These are phyloP conservation scores for Indicator maculatus DNA, from an alignment of 2,113 vertebrate genomes.

Conservation along the genomic window DNA sequence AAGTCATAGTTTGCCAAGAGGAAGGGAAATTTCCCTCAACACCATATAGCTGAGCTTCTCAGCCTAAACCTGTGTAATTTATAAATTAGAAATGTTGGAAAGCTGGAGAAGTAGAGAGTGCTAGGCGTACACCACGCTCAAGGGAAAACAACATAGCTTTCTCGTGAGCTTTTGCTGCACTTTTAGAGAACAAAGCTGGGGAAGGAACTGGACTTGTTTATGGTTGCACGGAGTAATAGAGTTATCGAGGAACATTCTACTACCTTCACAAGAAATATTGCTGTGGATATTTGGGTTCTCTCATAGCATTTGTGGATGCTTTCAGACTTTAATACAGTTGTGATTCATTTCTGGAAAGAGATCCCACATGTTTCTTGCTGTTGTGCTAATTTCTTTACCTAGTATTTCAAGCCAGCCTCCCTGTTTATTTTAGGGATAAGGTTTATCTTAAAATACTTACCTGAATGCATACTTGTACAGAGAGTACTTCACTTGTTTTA, in stretches of 20 bases:
- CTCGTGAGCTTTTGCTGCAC: not conserved
- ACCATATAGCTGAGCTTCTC: not conserved
- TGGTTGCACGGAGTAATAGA: not conserved
- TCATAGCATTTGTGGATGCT: not conserved
- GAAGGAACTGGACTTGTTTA: not conserved
- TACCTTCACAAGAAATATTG: not conserved
- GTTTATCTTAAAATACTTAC: not conserved
- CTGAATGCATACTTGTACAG: not conserved
- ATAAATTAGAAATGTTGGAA: slow-evolving; percentile 18
- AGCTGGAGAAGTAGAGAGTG: not conserved
- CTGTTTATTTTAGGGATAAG: not conserved
- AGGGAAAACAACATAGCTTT: slow-evolving; percentile 21
- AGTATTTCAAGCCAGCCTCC: not conserved
- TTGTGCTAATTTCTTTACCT: not conserved
- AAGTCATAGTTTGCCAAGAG: slow-evolving; percentile 13
- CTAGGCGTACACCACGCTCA: not conserved
- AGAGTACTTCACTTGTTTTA: not conserved
- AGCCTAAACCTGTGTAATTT: slow-evolving; percentile 31
- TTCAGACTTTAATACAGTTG: not conserved
- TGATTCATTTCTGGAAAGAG: not conserved
- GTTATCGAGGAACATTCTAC: not conserved
- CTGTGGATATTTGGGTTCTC: not conserved
- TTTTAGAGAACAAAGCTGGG: not conserved
- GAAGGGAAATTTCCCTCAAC: slow-evolving; percentile 28
- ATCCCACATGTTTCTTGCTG: not conserved